Conservation (phyloP, 2,113 vertebrate species). For the Xyliphius kryptos region DNA sequence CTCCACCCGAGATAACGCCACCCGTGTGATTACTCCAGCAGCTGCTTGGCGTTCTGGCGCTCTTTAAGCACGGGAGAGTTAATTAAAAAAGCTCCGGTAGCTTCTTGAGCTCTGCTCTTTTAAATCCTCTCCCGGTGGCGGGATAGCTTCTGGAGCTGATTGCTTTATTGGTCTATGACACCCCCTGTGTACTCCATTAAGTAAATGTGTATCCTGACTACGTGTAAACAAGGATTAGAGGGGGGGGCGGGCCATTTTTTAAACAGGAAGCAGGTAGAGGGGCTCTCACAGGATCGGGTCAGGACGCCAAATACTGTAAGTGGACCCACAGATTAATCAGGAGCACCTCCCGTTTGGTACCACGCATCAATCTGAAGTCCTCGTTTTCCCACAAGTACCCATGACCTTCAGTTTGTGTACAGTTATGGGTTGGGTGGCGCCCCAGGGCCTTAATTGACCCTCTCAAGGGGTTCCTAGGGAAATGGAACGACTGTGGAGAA, state of each 20-base stretch:
- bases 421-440: too few relatives aligned
- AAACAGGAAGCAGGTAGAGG: too few relatives aligned
- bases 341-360: too few relatives aligned
- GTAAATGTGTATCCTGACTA: constrained; percentile 15
- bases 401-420: too few relatives aligned
- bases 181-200: constrained; percentile 36
- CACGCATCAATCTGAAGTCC: too few relatives aligned
- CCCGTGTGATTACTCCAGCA: constrained; percentile 47
- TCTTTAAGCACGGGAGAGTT: constrained; percentile 41
- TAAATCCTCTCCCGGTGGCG: constrained; percentile 51
- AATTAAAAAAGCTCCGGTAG: constrained; percentile 47
- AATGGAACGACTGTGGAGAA: too few relatives aligned
- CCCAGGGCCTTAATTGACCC: too few relatives aligned
- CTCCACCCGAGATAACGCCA: constrained; percentile 55
- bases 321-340: too few relatives aligned
- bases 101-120: constrained; percentile 29
- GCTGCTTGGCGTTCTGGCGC: constrained; percentile 53
- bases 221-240: constrained; percentile 21
- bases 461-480: too few relatives aligned
- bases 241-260: not conserved
- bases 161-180: constrained; percentile 61
- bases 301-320: too few relatives aligned
- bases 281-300: too few relatives aligned
- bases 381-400: too few relatives aligned
- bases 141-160: constrained; percentile 56